Evolutionary conservation across 2,888 invertebrate species (phyloP).

Genomic region (Nyleta sp.): DNA sequence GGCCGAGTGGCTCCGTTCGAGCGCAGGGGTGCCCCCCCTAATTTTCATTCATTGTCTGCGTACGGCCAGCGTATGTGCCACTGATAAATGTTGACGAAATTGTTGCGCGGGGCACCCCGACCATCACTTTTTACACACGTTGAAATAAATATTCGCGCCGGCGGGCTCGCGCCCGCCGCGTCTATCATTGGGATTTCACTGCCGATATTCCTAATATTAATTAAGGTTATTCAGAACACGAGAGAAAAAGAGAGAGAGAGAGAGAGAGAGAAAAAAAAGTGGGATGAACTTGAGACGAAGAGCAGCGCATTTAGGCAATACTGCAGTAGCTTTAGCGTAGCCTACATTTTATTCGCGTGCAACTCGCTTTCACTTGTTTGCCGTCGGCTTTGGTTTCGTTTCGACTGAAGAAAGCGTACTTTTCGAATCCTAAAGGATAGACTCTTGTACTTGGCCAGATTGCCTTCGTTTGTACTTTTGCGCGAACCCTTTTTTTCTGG

Average conservation of each 20-base stretch:
- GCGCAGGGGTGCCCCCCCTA: constrained; percentile 77
- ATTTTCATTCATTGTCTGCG: constrained; percentile 71
- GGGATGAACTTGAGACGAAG: constrained; percentile 53
- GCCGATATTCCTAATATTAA: constrained; percentile 82
- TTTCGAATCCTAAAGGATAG: too few species aligned
- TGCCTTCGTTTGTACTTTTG: too few species aligned
- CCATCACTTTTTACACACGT: constrained; percentile 67
- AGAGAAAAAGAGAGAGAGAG: constrained; percentile 52
- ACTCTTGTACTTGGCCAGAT: too few species aligned
- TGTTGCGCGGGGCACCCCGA: constrained; percentile 76
- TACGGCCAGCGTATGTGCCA: constrained; percentile 67
- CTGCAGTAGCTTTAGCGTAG: constrained; percentile 77
- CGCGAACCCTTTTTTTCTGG: too few species aligned
- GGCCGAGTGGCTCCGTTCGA: constrained; percentile 72
- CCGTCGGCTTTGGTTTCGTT: too few species aligned
- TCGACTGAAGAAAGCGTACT: too few species aligned
- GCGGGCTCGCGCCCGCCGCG: constrained; percentile 77
- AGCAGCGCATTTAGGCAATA: constrained; percentile 74
- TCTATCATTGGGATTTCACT: constrained; percentile 82
- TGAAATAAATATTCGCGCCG: constrained; percentile 59
- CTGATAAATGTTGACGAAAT: constrained; percentile 69
- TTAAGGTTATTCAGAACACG: constrained; percentile 65
- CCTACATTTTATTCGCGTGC: constrained; percentile 72
- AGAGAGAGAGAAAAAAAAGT: constrained; percentile 36
- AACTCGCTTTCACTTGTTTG: too few species aligned